These are phyloP conservation scores for Nebria brevicollis DNA, from an alignment of 2,888 invertebrate species.

Conservation along the genomic window DNA sequence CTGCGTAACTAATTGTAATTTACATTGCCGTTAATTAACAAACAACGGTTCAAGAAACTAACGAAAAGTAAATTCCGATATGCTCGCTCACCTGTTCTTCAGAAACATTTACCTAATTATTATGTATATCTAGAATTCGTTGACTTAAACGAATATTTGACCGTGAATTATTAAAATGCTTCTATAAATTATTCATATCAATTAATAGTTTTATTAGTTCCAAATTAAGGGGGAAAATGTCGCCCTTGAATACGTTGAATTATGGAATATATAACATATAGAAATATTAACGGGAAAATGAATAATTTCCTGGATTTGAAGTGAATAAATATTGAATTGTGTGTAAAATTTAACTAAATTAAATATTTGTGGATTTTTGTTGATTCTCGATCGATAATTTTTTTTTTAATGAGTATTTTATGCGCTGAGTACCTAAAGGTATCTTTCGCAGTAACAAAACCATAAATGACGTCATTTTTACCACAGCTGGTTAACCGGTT, in stretches of 20 bases:
- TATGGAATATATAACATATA: too few species aligned
- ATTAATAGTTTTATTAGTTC: not conserved
- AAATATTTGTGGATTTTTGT: too few species aligned
- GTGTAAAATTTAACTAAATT: too few species aligned
- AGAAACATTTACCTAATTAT: not conserved
- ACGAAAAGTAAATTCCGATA: conserved; percentile 34
- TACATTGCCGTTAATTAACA: conserved; percentile 29
- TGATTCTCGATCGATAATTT: too few species aligned
- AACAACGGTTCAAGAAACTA: conserved; percentile 36
- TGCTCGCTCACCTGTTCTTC: not conserved
- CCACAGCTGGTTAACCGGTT: conserved; percentile 41
- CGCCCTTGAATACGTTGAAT: too few species aligned
- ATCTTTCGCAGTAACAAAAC: not conserved
- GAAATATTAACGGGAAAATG: too few species aligned
- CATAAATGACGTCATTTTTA: conserved; percentile 38
- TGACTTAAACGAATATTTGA: not conserved
- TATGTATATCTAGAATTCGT: not conserved
- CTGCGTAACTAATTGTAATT: conserved; percentile 40
- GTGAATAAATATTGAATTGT: too few species aligned
- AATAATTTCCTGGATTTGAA: too few species aligned
- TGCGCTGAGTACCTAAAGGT: not conserved
- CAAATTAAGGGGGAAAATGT: not conserved
- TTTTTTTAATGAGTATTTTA: not conserved
- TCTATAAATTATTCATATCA: not conserved
- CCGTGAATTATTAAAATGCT: not conserved